Evolutionary conservation across 1,140 invertebrate species (phyloP), one percentile per base, ranked within the genome.

Genomic region (Drosophila sproati): DNA sequence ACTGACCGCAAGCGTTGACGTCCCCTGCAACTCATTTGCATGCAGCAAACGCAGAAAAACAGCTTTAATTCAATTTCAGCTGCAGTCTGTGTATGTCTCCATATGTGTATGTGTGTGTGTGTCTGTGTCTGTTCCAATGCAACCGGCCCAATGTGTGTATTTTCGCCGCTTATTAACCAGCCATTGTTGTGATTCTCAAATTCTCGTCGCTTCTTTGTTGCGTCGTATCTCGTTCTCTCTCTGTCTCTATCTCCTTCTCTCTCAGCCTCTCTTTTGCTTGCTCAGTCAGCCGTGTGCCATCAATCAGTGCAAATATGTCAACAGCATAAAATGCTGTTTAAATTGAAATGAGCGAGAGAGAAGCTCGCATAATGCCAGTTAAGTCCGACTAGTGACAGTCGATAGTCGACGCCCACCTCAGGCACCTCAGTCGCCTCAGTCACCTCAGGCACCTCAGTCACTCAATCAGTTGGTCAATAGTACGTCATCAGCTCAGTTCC

Each of bases 21-120:
- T 66, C 66, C 62, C 73, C 62, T 51, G 37, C 69, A 80, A 72
- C 80, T 87, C 83, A 87, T 87, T 87, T 87, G 82, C 82, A 87
- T 87, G 82, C 82, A 83, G 63, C 69, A 71, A 80, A 71, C 77
- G 80, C 60, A 77, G 68, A 71, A 82, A 79, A 82, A 66, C 76
- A 88, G 82, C 80, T 87, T 87, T 88, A 87, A 87, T 87, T 87
- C 80, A 88, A 87, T 87, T 87, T 88, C 62, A 73, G 66, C 64
- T 66, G 67, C 67, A 48, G 39, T 34, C 20, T 20, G 20, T 32
- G 34, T 50, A 12, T 20, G 20, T 20, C 20, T 20, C 20, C 20
- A 5, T 34, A 10, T 45, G 7, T 29, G 20, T 28, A 4, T 47
- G 41, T 47, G 29, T 60, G 31, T 60, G 31, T 61, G 3, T 28